Evolutionary conservation across 2,797 vertebrate genomes (phyloP), one percentile per base, ranked within the genome.

Genomic region (Pteropus rufus): DNA sequence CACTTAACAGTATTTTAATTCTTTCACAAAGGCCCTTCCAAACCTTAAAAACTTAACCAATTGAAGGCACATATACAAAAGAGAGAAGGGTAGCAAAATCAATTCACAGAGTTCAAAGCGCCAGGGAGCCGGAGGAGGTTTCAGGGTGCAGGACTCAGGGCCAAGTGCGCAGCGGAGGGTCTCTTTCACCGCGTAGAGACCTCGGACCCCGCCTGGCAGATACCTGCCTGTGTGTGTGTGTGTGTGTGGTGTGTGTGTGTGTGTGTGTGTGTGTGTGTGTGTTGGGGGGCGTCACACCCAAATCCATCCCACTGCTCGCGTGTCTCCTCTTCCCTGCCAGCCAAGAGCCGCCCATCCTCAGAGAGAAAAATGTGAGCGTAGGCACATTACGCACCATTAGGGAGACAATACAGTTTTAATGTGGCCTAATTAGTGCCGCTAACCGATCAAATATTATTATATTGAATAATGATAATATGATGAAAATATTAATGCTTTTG

Each of bases 371-470:
- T 93, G 94, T 77, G 89, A 91, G 79, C 88, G 96, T 83, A 90
- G 94, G 83, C 79, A 92, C 96, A 94, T 97, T 96, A 97, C 94
- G 56, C 95, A 97, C 96, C 96, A 95, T 98, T 96, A 97, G 97
- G 97, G 96, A 98, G 95, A 95, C 89, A 92, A 97, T 96, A 94
- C 39, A 46, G 93, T 95, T 97, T 97, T 97, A 98, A 97, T 97
- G 97, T 97, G 97, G 86, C 89, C 97, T 97, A 97, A 98, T 98
- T 98, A 98, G 98, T 97, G 96, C 96, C 96, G 86, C 97, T 98
- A 98, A 98, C 96, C 62, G 93, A 96, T 93, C 97, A 98, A 97
- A 97, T 98, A 98, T 98, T 97, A 97, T 97, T 98, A 97, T 97
- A 97, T 97, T 97, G 97, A 98, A 98, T 97, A 97, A 97, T 97